Evolutionary conservation across 2,888 invertebrate species (phyloP), one percentile per base, ranked within the genome.

Genomic region (Carcina quercana): DNA sequence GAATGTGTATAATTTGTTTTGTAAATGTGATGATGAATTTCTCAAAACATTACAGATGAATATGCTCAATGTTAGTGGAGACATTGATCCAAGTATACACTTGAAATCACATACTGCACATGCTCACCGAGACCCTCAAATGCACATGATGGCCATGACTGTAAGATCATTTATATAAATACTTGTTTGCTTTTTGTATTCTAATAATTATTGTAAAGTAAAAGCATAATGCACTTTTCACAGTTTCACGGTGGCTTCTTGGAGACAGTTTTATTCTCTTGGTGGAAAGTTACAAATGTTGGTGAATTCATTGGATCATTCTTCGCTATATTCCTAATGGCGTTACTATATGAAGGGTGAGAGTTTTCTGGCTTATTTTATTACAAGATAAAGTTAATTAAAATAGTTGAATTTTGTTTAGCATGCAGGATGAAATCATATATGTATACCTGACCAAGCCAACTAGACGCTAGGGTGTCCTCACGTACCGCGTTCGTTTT

Each of bases 281-380:
- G 88, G 71, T 96, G 96, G 96, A 88, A 88, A 53, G 90, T 93
- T 33, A 85, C 87, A 19, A 89, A 91, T 12, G 65, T 89, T 33
- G 89, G 91, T 25, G 93, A 93, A 36, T 87, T 98, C 51, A 74
- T 97, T 36, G 93, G 93, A 25, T 97, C 98, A 3, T 96, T 97
- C 86, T 78, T 97, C 43, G 93, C 92, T 26, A 94, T 98, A 55
- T 94, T 97, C 64, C 84, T 96, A 42, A 88, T 98, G 88, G 97
- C 97, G 4, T 88, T 96, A 31, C 82, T 97, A 14, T 98, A 98
- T 70, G 98, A 99, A 86, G 97, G 96, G 50, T 88, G 93, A 39
- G 95, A n/a, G n/a, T n/a, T n/a, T n/a, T n/a, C n/a, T n/a, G n/a
- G n/a, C n/a, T n/a, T n/a, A n/a, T n/a, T n/a, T n/a, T n/a, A n/a